These are phyloP conservation scores for Cephus pulcher DNA, from an alignment of 2,888 invertebrate genomes.

Conservation along the genomic window DNA sequence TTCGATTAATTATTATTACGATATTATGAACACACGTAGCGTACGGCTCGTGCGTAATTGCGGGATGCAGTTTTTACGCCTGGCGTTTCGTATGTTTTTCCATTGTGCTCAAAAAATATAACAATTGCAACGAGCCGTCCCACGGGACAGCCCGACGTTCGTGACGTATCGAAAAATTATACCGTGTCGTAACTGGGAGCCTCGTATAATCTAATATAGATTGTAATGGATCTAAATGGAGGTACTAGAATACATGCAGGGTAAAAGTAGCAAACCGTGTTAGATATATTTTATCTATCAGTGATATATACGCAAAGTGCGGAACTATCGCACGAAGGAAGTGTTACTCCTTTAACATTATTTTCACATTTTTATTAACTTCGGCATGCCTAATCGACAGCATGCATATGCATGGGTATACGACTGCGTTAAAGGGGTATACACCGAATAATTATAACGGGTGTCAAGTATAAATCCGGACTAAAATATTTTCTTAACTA, in stretches of 20 bases:
- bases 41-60: conserved; percentile 16
- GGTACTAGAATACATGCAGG: conserved; percentile 33
- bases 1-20: conserved; percentile 44
- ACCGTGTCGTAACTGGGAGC: conserved; percentile 39
- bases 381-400: not conserved
- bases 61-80: not conserved
- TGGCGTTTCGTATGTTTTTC: not conserved
- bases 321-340: not conserved
- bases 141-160: conserved; percentile 8
- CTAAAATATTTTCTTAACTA: not conserved
- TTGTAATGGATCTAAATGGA: conserved; percentile 43
- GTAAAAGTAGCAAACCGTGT: conserved; percentile 38
- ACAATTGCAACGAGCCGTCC: conserved; percentile 1
- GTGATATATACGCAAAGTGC: conserved; percentile 19
- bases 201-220: conserved; percentile 39
- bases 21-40: conserved; percentile 25
- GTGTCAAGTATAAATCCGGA: not conserved
- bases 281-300: conserved; percentile 34
- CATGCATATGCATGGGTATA: not conserved
- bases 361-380: not conserved
- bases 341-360: not conserved
- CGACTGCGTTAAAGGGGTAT: not conserved
- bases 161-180: conserved; percentile 14
- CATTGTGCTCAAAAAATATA: not conserved
- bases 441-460: not conserved